A percentile compares a stretch with the other conserved stretches of the same genome.
Evolutionary conservation across 1,140 invertebrate species (phyloP).

Genomic region (Bombus vancouverensis): DNA sequence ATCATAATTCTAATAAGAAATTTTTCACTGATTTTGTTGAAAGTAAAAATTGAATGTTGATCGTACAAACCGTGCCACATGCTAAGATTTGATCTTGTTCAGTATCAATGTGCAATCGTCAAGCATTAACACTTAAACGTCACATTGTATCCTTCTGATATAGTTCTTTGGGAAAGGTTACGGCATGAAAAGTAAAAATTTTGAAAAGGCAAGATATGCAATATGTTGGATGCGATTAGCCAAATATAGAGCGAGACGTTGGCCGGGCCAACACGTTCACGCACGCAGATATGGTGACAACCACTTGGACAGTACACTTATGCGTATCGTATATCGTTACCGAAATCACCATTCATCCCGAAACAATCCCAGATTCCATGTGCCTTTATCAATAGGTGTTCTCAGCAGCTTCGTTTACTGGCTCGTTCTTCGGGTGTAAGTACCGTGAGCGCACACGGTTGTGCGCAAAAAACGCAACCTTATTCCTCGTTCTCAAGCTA

Average conservation of each 20-base stretch:
- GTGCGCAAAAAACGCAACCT: slow-evolving; percentile 61
- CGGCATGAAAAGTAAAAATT: slow-evolving; percentile 69
- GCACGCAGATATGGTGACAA: slow-evolving; percentile 73
- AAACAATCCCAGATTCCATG: slow-evolving; percentile 82
- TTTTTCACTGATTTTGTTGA: slow-evolving; percentile 16
- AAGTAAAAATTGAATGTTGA: slow-evolving; percentile 50
- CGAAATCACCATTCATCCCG: slow-evolving; percentile 74
- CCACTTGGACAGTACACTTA: slow-evolving; percentile 68
- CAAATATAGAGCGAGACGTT: slow-evolving; percentile 81
- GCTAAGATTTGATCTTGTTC: slow-evolving; percentile 55
- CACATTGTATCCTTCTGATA: slow-evolving; percentile 63
- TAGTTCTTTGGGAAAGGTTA: slow-evolving; percentile 55
- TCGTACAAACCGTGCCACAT: slow-evolving; percentile 61
- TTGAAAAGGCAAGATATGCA: slow-evolving; percentile 75
- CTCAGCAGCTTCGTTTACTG: slow-evolving; percentile 71
- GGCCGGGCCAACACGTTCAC: slow-evolving; percentile 73
- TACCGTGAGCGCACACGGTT: slow-evolving; percentile 66
- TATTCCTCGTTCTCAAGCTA: slow-evolving; percentile 58
- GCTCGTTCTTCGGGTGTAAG: slow-evolving; percentile 64
- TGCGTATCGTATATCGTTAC: slow-evolving; percentile 70
- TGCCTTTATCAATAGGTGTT: slow-evolving; percentile 73
- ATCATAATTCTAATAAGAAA: not conserved
- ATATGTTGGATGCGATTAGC: slow-evolving; percentile 80
- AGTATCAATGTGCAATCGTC: slow-evolving; percentile 47
- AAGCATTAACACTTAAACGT: slow-evolving; percentile 56